Evolutionary conservation across 1,140 invertebrate genomes (phyloP), one percentile per base, ranked within the genome.

Genomic region (Drosophila cardini): DNA sequence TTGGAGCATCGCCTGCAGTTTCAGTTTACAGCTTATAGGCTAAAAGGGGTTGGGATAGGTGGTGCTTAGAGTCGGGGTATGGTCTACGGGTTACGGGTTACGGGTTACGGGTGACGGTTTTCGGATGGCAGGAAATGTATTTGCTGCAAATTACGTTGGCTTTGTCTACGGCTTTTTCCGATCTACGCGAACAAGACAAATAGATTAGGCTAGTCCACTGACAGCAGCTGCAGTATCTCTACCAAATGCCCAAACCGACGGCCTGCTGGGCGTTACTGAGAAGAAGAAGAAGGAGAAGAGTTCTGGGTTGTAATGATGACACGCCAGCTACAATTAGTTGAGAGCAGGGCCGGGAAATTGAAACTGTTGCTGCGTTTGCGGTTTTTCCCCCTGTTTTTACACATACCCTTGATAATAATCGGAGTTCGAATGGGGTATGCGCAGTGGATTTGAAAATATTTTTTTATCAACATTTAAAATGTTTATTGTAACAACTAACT

Each of bases 131-230:
- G 76, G 72, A 78, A 78, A 85, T 82, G 82, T 87, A 87, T 82
- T 82, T 77, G 83, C 48, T 60, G 83, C 83, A 86, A 86, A 86
- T 86, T 86, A 87, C 83, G 76, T 82, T 86, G 78, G 71, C 63
- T 53, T 65, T 82, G 83, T 82, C 78, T 76, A 78, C 69, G 67
- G 63, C 60, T 82, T 87, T 86, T 81, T 81, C 65, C 70, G 73
- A 76, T 71, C 80, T 78, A 32, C 53, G 76, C 80, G 76, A 76
- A 86, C 84, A 87, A 83, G 83, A 86, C 83, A 86, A 86, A 86
- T 86, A 86, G 83, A 86, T 86, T 87, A 86, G 83, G 72, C 72
- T 58, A 62, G 63, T 60, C 55, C 53, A 63, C 57, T 75, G 72
- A 71, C 72, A 70, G 63, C 62, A 10, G 57, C 45, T 40, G 42